A percentile compares a stretch with the other conserved stretches of the same genome.
Conservation (phyloP, 2,888 invertebrate genomes). For the Ophion obscuratus region DNA sequence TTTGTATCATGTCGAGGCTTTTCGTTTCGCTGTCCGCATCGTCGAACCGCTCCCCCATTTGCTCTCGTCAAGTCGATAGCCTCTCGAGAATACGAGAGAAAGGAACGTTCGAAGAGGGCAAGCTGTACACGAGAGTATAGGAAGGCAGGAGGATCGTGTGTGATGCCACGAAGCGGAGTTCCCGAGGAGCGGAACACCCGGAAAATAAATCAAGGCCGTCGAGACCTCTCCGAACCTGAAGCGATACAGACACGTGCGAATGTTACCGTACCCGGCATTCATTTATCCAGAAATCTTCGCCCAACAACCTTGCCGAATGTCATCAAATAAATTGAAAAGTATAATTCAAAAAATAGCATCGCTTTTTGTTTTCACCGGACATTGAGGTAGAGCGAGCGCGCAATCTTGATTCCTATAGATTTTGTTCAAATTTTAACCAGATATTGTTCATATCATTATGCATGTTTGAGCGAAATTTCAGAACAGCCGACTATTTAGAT, state of each 20-base stretch:
- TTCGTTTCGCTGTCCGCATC: conserved; percentile 11
- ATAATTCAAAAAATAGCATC: background rate
- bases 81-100: conserved; percentile 54
- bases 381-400: no score
- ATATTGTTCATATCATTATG: no score
- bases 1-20: conserved; percentile 9
- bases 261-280: background rate
- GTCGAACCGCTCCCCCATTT: conserved; percentile 30
- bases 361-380: background rate
- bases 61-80: conserved; percentile 53
- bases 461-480: no score
- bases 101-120: conserved; percentile 36
- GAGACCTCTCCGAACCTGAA: conserved; percentile 16
- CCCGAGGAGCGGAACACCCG: conserved; percentile 29
- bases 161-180: conserved; percentile 10
- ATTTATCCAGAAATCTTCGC: conserved; percentile 8
- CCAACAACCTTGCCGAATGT: background rate
- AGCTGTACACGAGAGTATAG: conserved; percentile 13
- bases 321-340: background rate
- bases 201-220: conserved; percentile 52
- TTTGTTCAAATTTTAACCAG: no score
- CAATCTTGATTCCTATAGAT: no score
- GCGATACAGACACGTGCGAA: conserved; percentile 24
- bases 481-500: no score
- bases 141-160: conserved; percentile 32